Evolutionary conservation across 2,797 vertebrate species (phyloP).

Genomic region (Ictinia mississippiensis): DNA sequence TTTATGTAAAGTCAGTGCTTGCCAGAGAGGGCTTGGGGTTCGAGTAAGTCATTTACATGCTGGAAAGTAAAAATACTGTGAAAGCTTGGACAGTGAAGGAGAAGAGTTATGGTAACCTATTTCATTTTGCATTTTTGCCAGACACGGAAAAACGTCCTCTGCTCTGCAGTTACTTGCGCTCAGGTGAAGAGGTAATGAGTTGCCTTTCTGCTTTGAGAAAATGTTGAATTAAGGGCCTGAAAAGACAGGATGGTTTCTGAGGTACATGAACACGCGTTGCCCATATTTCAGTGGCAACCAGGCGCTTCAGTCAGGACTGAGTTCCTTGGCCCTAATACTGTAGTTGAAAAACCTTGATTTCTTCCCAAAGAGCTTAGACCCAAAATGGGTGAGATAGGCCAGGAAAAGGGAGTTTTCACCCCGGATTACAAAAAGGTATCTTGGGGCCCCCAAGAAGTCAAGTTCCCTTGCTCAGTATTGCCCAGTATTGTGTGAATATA

Average conservation of each 20-base stretch:
- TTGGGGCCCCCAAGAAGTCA: background rate
- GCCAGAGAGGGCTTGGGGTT: background rate
- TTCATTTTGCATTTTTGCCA: background rate
- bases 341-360: background rate
- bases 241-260: background rate
- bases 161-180: background rate
- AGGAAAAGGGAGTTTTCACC: background rate
- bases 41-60: background rate
- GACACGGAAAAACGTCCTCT: background rate
- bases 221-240: background rate
- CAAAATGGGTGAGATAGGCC: background rate
- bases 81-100: background rate
- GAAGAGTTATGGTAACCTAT: background rate
- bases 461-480: background rate
- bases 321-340: background rate
- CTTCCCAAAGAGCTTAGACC: background rate
- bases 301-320: background rate
- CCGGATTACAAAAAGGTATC: background rate
- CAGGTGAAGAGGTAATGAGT: background rate
- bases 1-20: background rate
- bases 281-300: background rate
- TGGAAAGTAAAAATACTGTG: background rate
- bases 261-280: fast-evolving
- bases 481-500: background rate
- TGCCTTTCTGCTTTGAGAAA: background rate